phyloP scores from a whole-genome alignment of 2,113 vertebrate species.

The Origma solitaria region DNA sequence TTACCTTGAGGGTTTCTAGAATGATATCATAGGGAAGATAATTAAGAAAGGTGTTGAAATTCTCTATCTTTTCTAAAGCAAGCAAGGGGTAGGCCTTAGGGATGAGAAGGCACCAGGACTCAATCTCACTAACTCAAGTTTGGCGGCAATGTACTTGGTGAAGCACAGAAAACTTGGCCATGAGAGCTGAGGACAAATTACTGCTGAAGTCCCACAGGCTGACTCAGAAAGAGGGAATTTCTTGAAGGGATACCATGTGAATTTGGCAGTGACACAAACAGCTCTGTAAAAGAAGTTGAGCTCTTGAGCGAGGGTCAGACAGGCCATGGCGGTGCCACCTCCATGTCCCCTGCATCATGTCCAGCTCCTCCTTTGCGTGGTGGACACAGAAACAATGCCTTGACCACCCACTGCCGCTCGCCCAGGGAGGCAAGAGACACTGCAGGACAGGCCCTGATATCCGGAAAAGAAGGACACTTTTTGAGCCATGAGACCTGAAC shows the following conservation, averaged over 20 bases:
- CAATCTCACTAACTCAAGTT: not conserved
- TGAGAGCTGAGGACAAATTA: not conserved
- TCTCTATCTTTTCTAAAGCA: not conserved
- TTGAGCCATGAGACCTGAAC: not conserved
- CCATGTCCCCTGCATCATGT: accelerated
- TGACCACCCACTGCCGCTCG: not conserved
- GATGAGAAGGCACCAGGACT: not conserved
- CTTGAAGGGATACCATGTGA: not conserved
- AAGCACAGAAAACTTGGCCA: not conserved
- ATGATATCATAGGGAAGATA: not conserved
- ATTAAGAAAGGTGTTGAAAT: not conserved
- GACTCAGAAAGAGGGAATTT: not conserved
- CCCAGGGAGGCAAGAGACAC: not conserved
- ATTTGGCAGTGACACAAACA: not conserved
- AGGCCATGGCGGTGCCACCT: not conserved
- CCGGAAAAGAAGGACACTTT: not conserved
- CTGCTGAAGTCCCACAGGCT: not conserved
- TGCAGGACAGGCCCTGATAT: not conserved
- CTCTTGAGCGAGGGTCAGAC: not conserved
- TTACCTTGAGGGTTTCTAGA: not conserved
- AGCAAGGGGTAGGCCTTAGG: not conserved
- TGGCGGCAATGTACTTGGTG: not conserved
- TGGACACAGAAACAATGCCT: not conserved
- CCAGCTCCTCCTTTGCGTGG: not conserved
- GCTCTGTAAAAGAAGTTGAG: not conserved